A percentile compares a stretch with the other conserved stretches of the same genome.
These are phyloP conservation scores for Metalampra italica DNA, from an alignment of 2,888 invertebrate genomes.

Conservation along the genomic window DNA sequence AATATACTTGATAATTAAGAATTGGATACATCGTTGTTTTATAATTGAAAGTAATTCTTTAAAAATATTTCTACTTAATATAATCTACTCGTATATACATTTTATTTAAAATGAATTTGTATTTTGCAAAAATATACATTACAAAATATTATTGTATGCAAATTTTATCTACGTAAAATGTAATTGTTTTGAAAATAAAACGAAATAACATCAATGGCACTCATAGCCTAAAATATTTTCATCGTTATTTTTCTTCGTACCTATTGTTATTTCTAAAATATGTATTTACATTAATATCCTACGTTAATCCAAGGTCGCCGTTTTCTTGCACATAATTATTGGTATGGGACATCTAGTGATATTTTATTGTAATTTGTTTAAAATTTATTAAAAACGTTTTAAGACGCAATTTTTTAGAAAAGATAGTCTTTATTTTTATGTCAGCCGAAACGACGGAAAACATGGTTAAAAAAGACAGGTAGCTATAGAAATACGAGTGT, in stretches of 20 bases:
- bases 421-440: no score
- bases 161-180: conserved; percentile 27
- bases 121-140: conserved; percentile 3
- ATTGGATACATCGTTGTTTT: conserved; percentile 44
- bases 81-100: conserved; percentile 12
- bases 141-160: conserved; percentile 14
- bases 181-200: conserved; percentile 34
- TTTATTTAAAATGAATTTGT: background rate
- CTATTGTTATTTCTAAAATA: background rate
- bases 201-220: conserved; percentile 68
- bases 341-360: no score
- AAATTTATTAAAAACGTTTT: no score
- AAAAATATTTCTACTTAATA: conserved; percentile 12
- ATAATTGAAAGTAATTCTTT: conserved; percentile 26
- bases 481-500: background rate
- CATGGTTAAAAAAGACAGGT: no score
- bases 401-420: no score
- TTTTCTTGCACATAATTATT: no score
- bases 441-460: no score
- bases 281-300: background rate
- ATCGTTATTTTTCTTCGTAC: background rate
- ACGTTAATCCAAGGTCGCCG: background rate
- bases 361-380: no score
- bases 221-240: conserved; percentile 67
- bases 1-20: conserved; percentile 27